Evolutionary conservation across 2,888 invertebrate species (phyloP).

Genomic region (Brenthis ino): DNA sequence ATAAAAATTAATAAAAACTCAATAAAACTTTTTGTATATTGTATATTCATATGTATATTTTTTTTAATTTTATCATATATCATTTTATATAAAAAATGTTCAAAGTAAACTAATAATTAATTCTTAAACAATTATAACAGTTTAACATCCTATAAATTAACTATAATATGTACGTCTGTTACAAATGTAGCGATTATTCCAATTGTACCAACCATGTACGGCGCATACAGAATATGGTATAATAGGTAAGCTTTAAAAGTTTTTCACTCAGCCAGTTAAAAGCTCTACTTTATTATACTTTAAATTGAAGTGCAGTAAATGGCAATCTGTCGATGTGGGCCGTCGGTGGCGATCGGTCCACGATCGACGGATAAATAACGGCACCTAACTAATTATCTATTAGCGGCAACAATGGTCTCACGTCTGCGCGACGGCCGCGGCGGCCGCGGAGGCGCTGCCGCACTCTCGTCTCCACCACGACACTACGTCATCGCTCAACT

Average conservation of each 20-base stretch:
- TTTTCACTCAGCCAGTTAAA: constrained; percentile 1
- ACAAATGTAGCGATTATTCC: no score
- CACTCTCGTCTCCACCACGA: constrained; percentile 10
- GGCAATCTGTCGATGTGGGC: constrained; percentile 60
- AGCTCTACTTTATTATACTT: constrained; percentile 21
- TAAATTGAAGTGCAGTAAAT: constrained; percentile 50
- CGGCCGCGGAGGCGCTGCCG: constrained; percentile 14
- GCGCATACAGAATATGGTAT: not conserved
- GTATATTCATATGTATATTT: no score
- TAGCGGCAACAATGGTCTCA: constrained; percentile 76
- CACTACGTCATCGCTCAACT: constrained; percentile 9
- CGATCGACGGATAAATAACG: constrained; percentile 71
- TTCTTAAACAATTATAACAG: no score
- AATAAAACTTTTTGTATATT: no score
- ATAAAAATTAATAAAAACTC: no score
- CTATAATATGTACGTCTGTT: no score
- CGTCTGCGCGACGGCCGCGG: constrained; percentile 55
- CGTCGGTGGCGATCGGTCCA: constrained; percentile 56
- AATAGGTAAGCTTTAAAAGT: not conserved
- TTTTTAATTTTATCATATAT: no score
- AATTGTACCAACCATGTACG: no score
- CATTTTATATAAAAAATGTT: no score
- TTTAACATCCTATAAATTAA: no score
- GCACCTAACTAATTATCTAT: constrained; percentile 78
- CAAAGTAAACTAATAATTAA: no score